Evolutionary conservation across 2,797 vertebrate species (phyloP), one percentile per base, ranked within the genome.

Genomic region (Siniperca scherzeri): DNA sequence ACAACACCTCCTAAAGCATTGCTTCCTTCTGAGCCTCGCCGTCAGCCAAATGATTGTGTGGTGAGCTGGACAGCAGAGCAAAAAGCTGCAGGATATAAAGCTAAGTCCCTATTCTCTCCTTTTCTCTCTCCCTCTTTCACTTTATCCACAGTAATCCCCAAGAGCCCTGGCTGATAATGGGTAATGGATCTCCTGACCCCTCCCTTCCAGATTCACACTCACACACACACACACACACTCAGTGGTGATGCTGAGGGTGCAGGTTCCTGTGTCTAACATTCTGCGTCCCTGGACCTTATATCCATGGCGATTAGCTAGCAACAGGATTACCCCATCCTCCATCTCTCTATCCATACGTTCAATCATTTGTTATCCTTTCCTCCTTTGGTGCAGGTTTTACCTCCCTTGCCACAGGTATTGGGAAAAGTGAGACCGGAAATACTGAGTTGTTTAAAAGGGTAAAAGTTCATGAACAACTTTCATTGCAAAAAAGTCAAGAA

Each of bases 111-210:
- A 65, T 88, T 88, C 80, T 88, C 79, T 81, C n/a, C 76, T 38
- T 83, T 82, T 85, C 87, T 77, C 64, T 82, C 73, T 56, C 77
- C 56, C 73, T 83, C 74, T 40, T 87, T 84, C 69, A 61, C 72
- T 88, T 87, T 83, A 91, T 87, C 88, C 85, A 87, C 89, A 87
- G 80, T 91, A 92, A 93, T 93, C 90, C 91, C 78, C 80, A 19
- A 72, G 78, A 87, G 88, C 82, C 62, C 55, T 3, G 33, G 80
- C 78, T 91, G 90, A 93, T 91, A 89, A 93, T 89, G 87, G 82
- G 85, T 89, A 94, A 93, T 91, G 87, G 90, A 92, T 90, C 88
- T 78, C 74, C 83, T 83, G 83, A 62, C 85, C 71, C 74, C 52
- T 64, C 66, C 73, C 73, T 77, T 59, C 22, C 74, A 67, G 78